Base-by-base conservation (phyloP, 1,140 invertebrate genomes). In the Eupristina koningsbergeri region DNA sequence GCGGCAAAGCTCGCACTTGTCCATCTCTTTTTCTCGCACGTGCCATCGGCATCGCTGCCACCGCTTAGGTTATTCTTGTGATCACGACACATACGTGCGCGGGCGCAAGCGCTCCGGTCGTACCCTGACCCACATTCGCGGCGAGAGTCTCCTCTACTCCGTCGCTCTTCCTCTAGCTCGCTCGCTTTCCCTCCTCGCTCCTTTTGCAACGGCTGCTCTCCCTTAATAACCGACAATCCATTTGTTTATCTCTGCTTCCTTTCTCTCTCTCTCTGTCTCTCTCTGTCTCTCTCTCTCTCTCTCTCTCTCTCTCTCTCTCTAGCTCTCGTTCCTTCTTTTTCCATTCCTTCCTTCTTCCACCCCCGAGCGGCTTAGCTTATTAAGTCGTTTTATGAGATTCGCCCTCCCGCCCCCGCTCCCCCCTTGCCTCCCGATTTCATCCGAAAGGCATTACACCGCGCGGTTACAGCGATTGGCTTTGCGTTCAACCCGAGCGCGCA, bases 1-100 rank as follows among this genome's bases (percentile, higher is more conserved):
- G 85, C 6, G 86, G 81, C 83, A 84, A 80, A 67, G 80, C 83
- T 64, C 74, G 45, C 79, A 45, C 83, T 84, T 87, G 83, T 86
- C 86, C 22, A 36, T 41, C 39, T 41, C 67, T 41, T 71, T 71
- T 39, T 41, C 67, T 71, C 36, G 36, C 67, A 71, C 67, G 67
- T 41, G 67, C 36, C 64, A n/a, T 36, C 11, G 36, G 67, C 11
- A 15, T 34, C 61, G 29, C 39, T 19, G 39, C 17, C 41, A 29
- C 61, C 34, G 76, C 76, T 84, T 84, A 61, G 83, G 74, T 84
- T 84, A 84, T 84, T 84, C 83, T 84, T 50, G 83, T 84, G 83
- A 79, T 71, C 81, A 47, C 74, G 81, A 58, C 75, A 58, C 74
- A 78, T 47, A 53, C 63, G 76, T 45, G 41, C 50, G 58, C 63